Evolutionary conservation across 2,888 invertebrate genomes (phyloP), one percentile per base, ranked within the genome.

Genomic region (Sphaerophoria rueppellii): DNA sequence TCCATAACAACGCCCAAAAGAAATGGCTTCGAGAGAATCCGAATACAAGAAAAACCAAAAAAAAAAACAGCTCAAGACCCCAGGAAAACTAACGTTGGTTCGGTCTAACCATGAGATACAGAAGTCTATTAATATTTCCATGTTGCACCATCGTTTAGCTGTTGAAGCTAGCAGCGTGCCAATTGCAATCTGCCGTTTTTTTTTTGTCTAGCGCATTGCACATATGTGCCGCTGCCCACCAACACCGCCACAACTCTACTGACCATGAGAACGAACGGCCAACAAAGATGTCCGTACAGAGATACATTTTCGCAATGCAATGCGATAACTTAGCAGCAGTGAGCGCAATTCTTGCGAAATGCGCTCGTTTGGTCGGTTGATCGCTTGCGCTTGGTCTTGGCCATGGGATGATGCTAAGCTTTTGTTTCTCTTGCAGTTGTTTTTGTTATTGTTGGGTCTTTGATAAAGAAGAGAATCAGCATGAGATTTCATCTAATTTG

Each of bases 401-500:
- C 71, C 43, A 57, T 43, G 63, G 67, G 55, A 34, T 54, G 71
- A 40, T 40, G 40, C 40, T 1, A 7, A 9, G 6, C 67, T 73
- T 71, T 82, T 81, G 69, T 73, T 80, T 72, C 75, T 74, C 65
- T 78, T 54, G 54, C 16, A 6, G 50, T 40, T 40, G 40, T 40
- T 55, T 14, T 58, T 40, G 71, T 79, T 72, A 69, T 76, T 83
- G 72, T 72, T 82, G 75, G 73, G 37, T 4, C 46, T 75, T 60
- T 72, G 69, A 79, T 82, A 72, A 69, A 76, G 76, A 55, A 65
- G 73, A 74, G 70, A 87, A 88, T 78, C 87, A 87, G 88, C 88
- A 87, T 88, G 88, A 88, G 88, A 88, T 88, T 88, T 88, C 87
- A 89, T 88, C 88, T 88, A 88, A 89, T 89, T 88, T 89, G 88